Evolutionary conservation across 1,140 invertebrate genomes (phyloP).

Genomic region (Pseudachorutes palmiensis): DNA sequence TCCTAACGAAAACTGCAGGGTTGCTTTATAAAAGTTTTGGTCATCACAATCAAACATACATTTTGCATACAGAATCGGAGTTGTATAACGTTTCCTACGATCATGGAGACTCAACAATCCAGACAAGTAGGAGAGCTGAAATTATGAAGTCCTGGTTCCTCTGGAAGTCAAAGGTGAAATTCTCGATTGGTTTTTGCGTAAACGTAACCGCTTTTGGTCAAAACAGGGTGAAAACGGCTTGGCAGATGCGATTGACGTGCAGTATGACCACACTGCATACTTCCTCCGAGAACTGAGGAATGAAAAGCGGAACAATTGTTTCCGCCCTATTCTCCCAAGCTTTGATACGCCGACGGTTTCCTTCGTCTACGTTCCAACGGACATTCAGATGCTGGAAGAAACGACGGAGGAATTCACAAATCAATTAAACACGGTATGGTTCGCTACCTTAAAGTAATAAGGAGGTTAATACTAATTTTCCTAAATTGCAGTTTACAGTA

Average conservation of each 20-base stretch:
- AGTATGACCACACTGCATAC: neutral
- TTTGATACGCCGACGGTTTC: neutral
- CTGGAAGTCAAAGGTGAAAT: no score
- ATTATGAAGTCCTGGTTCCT: neutral
- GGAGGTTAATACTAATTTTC: neutral
- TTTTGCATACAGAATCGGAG: neutral
- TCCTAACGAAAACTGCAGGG: neutral
- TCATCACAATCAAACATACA: neutral
- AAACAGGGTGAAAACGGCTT: slow-evolving; percentile 6
- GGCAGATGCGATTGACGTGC: neutral
- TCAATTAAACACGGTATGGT: neutral
- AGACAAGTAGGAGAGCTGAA: slow-evolving; percentile 6
- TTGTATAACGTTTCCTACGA: neutral
- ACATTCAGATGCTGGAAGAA: neutral
- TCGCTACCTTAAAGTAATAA: neutral
- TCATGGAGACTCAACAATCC: slow-evolving; percentile 1
- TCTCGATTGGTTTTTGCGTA: no score
- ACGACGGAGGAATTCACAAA: neutral
- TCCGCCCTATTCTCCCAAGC: neutral
- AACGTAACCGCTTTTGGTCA: no score
- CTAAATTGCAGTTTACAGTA: neutral
- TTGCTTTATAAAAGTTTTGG: neutral
- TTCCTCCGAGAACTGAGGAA: neutral
- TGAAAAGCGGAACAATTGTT: neutral
- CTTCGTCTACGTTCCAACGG: slow-evolving; percentile 11